A percentile compares a stretch with the other conserved stretches of the same genome.
Evolutionary conservation across 2,888 invertebrate species (phyloP).

Genomic region (Andricus curvator): DNA sequence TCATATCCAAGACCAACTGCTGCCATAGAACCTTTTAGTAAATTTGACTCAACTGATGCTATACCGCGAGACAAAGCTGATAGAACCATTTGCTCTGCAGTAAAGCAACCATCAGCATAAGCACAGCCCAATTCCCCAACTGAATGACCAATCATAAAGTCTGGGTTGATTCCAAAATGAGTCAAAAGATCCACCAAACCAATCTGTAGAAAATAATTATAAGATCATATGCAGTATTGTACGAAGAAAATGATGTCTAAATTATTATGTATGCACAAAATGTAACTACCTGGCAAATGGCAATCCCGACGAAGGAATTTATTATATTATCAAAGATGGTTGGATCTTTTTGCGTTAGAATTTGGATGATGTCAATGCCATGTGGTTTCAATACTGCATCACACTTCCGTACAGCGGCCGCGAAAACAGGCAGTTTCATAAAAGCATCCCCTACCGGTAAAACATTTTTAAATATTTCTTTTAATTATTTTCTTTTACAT

Average conservation of each 20-base stretch:
- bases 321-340: constrained; percentile 84
- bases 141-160: constrained; percentile 92
- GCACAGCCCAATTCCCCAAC: constrained; percentile 66
- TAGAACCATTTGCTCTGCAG: constrained; percentile 64
- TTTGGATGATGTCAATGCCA: constrained; percentile 83
- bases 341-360: constrained; percentile 83
- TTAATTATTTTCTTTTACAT: no score
- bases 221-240: no score
- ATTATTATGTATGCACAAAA: no score
- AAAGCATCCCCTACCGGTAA: constrained; percentile 69
- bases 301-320: constrained; percentile 87
- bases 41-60: constrained; percentile 67
- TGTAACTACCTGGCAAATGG: constrained; percentile 82
- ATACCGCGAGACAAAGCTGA: constrained; percentile 69
- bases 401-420: constrained; percentile 81
- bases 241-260: no score
- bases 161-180: constrained; percentile 83
- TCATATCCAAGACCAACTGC: constrained; percentile 87
- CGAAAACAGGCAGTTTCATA: constrained; percentile 83
- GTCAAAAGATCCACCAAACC: constrained; percentile 84
- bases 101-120: no score
- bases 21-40: constrained; percentile 90
- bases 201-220: constrained; percentile 74
- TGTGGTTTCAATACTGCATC: constrained; percentile 83
- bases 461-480: not conserved